A percentile compares a stretch with the other conserved stretches of the same genome.
Evolutionary conservation across 2,113 vertebrate genomes (phyloP).

Genomic region (pig (Sus scrofa)): T2T-Sscrofa CM000824.6:94740001-94740500

Average conservation of each 20-base stretch:
- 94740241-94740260: not conserved
- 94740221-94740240: not conserved
- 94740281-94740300: conserved; percentile 53
- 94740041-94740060: too few species aligned
- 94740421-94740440: too few species aligned
- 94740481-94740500: not conserved
- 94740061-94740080: not conserved
- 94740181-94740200: not conserved
- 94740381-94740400: not conserved
- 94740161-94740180: not conserved
- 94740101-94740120: not conserved
- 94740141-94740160: not conserved
- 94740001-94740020: not conserved
- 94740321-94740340: conserved; percentile 16
- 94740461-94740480: not conserved
- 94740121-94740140: not conserved
- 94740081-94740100: not conserved
- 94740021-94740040: not conserved
- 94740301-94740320: conserved; percentile 55
- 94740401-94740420: not conserved
- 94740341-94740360: not conserved
- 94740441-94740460: not conserved
- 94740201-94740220: rapidly evolving
- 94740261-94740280: conserved; percentile 26
- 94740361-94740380: not conserved